A percentile compares a stretch with the other conserved stretches of the same genome.
These are phyloP conservation scores for Daphoenositta chrysoptera DNA, from an alignment of 2,113 vertebrate genomes.

Conservation along the genomic window DNA sequence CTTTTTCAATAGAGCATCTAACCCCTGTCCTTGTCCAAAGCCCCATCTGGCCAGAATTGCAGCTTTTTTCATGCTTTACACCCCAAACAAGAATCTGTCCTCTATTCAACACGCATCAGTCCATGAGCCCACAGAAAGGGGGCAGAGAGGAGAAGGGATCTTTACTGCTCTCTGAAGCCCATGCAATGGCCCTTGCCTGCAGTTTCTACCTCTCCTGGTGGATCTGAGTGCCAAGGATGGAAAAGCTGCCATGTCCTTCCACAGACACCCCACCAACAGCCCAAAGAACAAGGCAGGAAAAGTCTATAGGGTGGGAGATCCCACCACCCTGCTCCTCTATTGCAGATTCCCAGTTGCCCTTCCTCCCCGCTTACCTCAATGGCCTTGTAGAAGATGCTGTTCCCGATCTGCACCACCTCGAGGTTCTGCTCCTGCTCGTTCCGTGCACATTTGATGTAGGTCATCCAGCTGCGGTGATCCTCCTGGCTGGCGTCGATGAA, in stretches of 20 bases:
- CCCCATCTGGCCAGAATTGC: fast-evolving
- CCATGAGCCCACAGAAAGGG: not conserved
- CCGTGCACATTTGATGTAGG: constrained; percentile 95
- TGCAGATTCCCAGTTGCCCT: fast-evolving
- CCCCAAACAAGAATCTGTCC: not conserved
- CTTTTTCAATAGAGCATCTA: not conserved
- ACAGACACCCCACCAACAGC: not conserved
- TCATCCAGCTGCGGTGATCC: constrained; percentile 99
- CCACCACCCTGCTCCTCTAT: not conserved
- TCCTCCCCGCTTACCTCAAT: constrained; percentile 78
- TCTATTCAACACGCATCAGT: not conserved
- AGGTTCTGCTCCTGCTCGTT: constrained; percentile 98
- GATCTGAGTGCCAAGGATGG: fast-evolving
- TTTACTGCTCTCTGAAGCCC: not conserved
- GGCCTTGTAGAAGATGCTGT: constrained; percentile 97
- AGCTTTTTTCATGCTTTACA: not conserved
- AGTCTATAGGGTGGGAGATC: not conserved
- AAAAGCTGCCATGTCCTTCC: not conserved
- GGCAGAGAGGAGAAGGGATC: not conserved
- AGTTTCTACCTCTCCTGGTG: not conserved
- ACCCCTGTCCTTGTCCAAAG: fast-evolving
- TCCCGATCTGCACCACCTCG: constrained; percentile 95
- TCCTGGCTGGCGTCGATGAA: constrained; percentile 97
- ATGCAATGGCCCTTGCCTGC: fast-evolving
- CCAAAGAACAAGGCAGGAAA: not conserved